Evolutionary conservation across 2,113 vertebrate genomes (phyloP), one percentile per base, ranked within the genome.

Genomic region (Eretmodus cyanostictus): DNA sequence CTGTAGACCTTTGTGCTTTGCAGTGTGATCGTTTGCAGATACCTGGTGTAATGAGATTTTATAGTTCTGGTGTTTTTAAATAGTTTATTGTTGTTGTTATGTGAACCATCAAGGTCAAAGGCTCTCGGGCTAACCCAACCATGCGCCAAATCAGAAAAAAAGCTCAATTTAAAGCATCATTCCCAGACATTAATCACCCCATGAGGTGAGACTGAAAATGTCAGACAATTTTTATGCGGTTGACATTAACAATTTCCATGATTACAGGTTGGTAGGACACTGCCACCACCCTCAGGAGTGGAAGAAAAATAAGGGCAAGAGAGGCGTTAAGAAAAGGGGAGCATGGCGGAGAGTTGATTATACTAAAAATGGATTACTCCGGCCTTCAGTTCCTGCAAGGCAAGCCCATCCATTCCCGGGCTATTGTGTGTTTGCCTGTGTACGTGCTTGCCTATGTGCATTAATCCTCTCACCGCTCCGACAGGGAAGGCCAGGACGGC

Each of bases 401-500:
- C 73, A 78, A 78, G 73, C 73, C 45, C 27, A 78, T 78, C 73
- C 27, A 2, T 78, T 78, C 45, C 45, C 45, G 11, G 73, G 73
- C 27, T 36, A 40, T 55, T 82, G 61, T 73, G 57, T 59, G 76
- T 88, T 53, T 68, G 57, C 79, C 49, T 31, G 59, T 47, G 57
- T 71, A 78, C 54, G 59, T 49, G 76, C 55, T 55, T 16, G 80
- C 45, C 34, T 54, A 79, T 38, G 40, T 38, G n/a, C 42, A 82
- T 61, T 61, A 59, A 45, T 81, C 80, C 38, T 12, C 63, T 97
- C 96, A 99, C 99, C 96, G 98, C 97, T 91, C 99, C 99, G 7
- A 98, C 96, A 29, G 99, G 99, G 90, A 99, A 99, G 86, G 98
- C 99, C 87, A 99, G 86, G 31, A 99, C 98, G 2, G 98, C 97